phyloP scores from a whole-genome alignment of 1,140 invertebrate genomes.

The Lepidurus apus region DNA sequence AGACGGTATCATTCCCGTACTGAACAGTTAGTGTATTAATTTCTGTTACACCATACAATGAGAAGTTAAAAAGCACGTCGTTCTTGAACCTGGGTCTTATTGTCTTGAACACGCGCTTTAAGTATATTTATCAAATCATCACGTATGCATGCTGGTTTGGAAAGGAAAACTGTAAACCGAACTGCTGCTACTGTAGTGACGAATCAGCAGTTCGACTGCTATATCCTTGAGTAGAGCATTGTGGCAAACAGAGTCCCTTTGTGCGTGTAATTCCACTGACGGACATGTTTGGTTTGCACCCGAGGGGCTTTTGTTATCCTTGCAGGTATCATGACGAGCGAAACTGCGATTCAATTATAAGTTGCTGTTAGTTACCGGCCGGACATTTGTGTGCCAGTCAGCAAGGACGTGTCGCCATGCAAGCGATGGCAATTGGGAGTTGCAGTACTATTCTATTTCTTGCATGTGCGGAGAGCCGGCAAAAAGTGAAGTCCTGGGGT shows the following conservation, averaged over 20 bases:
- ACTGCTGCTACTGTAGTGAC: background rate
- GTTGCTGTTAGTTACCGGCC: background rate
- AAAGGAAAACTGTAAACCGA: too few relatives aligned
- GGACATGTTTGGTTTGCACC: background rate
- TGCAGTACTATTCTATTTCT: background rate
- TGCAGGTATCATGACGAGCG: background rate
- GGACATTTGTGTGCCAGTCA: background rate
- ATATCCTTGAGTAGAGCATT: background rate
- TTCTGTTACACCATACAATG: too few relatives aligned
- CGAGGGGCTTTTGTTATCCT: background rate
- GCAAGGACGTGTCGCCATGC: too few relatives aligned
- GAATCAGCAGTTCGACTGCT: background rate
- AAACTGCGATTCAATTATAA: conserved; percentile 5
- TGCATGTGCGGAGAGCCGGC: background rate
- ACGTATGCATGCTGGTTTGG: too few relatives aligned
- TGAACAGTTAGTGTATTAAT: too few relatives aligned
- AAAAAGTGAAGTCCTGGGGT: background rate
- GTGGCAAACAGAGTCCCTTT: background rate
- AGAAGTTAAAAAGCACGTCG: too few relatives aligned
- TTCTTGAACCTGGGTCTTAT: too few relatives aligned
- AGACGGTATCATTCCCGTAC: too few relatives aligned
- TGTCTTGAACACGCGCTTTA: too few relatives aligned
- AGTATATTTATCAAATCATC: too few relatives aligned
- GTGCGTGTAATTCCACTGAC: background rate
- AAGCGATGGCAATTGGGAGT: background rate